A percentile compares a stretch with the other conserved stretches of the same genome.
Evolutionary conservation across 2,797 vertebrate genomes (phyloP).

Genomic region (Huso huso): DNA sequence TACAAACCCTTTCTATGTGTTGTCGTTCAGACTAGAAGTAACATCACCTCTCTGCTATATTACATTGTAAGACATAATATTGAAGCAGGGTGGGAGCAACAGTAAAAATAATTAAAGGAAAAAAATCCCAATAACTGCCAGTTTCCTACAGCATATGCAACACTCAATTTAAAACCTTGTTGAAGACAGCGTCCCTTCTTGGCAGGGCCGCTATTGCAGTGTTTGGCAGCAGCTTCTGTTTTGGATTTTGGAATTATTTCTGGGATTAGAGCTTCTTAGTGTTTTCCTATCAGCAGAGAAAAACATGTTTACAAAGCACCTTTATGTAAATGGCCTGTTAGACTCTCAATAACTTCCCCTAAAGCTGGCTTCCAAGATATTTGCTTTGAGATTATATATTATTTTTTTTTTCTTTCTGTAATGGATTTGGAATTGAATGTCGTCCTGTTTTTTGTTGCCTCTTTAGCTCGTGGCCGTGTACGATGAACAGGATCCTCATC

Average conservation of each 20-base stretch:
- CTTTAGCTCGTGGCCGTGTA: conserved; percentile 85
- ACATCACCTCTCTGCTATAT: too few species aligned
- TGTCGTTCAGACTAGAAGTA: too few species aligned
- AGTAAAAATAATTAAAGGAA: too few species aligned
- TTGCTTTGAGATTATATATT: conserved; percentile 1
- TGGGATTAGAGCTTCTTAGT: conserved; percentile 26
- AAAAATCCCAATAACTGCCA: background rate
- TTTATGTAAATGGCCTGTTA: conserved; percentile 31
- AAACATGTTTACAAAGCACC: conserved; percentile 29
- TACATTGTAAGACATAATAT: too few species aligned
- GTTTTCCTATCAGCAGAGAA: conserved; percentile 25
- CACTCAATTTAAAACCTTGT: conserved; percentile 9
- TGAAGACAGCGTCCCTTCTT: conserved; percentile 18
- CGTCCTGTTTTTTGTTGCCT: conserved; percentile 1
- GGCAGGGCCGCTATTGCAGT: conserved; percentile 9
- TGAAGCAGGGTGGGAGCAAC: too few species aligned
- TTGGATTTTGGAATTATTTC: conserved; percentile 31
- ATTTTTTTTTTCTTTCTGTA: background rate
- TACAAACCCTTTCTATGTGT: too few species aligned
- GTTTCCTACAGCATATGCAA: conserved; percentile 5
- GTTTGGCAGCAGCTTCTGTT: conserved; percentile 16
- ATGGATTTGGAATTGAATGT: conserved; percentile 4
- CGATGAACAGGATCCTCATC: conserved; percentile 93
- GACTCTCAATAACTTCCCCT: conserved; percentile 22
- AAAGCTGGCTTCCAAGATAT: background rate